Evolutionary conservation across 2,113 vertebrate species (phyloP).

Genomic region (Mormoops blainvillei): DNA sequence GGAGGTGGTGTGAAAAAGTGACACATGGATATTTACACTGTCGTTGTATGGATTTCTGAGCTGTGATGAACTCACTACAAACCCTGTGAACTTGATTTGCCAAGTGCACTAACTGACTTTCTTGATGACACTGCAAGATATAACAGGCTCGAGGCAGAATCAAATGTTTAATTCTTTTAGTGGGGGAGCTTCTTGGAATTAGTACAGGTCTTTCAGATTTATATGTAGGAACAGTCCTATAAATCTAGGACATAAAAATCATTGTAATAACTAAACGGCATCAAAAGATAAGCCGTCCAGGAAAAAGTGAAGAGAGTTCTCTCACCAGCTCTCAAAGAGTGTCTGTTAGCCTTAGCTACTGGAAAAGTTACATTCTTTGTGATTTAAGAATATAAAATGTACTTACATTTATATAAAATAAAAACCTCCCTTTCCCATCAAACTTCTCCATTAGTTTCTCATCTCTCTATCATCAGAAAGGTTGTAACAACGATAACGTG

Average conservation of each 20-base stretch:
- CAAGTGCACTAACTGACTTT: constrained; percentile 15
- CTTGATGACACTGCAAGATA: background rate
- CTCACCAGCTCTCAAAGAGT: background rate
- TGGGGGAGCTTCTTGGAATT: background rate
- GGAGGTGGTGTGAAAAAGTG: background rate
- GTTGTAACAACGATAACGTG: background rate
- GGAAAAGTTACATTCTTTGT: background rate
- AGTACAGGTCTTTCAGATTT: background rate
- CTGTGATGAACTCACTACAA: background rate
- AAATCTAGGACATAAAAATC: background rate
- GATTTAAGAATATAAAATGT: background rate
- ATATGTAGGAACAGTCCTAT: background rate
- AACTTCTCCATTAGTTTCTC: background rate
- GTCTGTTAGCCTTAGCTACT: background rate
- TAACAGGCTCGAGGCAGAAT: constrained; percentile 1
- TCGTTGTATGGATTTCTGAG: background rate
- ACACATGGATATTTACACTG: background rate
- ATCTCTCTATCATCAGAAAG: background rate
- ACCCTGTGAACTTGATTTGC: background rate
- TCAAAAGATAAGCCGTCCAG: background rate
- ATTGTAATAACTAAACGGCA: background rate
- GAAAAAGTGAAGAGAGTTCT: background rate
- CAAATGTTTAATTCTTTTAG: constrained; percentile 40
- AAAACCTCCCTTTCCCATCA: background rate
- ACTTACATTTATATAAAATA: background rate